These are phyloP conservation scores for Dicycla oo DNA, from an alignment of 2,888 invertebrate genomes.

Conservation along the genomic window DNA sequence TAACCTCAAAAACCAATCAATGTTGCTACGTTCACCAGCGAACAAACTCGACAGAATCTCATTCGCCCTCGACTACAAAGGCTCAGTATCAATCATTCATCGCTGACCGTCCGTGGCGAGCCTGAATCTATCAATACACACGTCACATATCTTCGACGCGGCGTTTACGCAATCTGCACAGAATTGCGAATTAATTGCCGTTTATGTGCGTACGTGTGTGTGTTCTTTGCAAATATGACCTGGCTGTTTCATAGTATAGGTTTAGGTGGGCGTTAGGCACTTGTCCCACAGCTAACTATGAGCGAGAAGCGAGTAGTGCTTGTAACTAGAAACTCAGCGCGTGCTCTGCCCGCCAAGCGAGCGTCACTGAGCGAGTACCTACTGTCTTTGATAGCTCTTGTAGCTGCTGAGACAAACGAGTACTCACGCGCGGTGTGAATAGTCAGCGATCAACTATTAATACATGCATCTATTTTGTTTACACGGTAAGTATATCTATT, in stretches of 20 bases:
- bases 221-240: constrained; percentile 35
- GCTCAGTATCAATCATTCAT: constrained; percentile 60
- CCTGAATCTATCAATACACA: constrained; percentile 59
- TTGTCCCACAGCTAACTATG: too few relatives aligned
- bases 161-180: constrained; percentile 64
- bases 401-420: too few relatives aligned
- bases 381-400: too few relatives aligned
- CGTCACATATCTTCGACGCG: constrained; percentile 52
- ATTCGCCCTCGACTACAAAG: constrained; percentile 49
- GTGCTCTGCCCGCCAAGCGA: too few relatives aligned
- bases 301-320: too few relatives aligned
- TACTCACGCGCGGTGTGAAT: too few relatives aligned
- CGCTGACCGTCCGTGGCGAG: constrained; percentile 33
- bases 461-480: too few relatives aligned
- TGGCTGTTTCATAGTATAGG: not conserved
- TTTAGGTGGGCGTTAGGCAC: not conserved
- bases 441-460: too few relatives aligned
- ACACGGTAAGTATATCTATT: too few relatives aligned
- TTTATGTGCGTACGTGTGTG: constrained; percentile 39
- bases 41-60: constrained; percentile 26
- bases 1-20: constrained; percentile 20
- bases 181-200: constrained; percentile 64
- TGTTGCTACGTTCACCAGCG: not conserved
- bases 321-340: too few relatives aligned
- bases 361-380: too few relatives aligned